A percentile compares a stretch with the other conserved stretches of the same genome.
These are phyloP conservation scores for Epizoanthus illoricatus DNA, from an alignment of 92 coral and sea anemone genomes.

Conservation along the genomic window DNA sequence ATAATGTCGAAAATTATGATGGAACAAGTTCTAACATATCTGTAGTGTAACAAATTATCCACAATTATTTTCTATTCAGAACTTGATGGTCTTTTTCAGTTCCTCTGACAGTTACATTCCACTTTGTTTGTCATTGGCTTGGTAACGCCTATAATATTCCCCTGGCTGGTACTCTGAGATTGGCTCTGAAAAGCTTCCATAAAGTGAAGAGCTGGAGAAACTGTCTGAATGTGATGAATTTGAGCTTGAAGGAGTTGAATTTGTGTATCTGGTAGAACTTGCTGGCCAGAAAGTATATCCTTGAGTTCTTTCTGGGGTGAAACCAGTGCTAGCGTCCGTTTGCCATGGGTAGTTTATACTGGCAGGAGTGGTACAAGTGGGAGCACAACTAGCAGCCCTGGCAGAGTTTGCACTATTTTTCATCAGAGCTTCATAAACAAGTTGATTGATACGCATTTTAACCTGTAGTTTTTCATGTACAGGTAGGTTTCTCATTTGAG, in stretches of 20 bases:
- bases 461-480: slow-evolving; percentile 22
- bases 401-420: slow-evolving; percentile 16
- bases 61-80: slow-evolving; percentile 18
- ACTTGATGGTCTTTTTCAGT: background rate
- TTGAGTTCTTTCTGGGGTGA: slow-evolving; percentile 39
- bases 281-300: slow-evolving; percentile 43
- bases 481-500: slow-evolving; percentile 23
- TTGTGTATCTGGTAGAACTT: slow-evolving; percentile 7
- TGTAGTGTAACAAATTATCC: slow-evolving; percentile 19
- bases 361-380: slow-evolving; percentile 10
- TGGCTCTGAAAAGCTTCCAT: slow-evolving; percentile 15
- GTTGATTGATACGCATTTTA: slow-evolving; percentile 28
- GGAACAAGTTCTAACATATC: slow-evolving; percentile 12
- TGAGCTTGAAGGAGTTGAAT: slow-evolving; percentile 24
- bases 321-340: background rate
- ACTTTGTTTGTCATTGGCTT: slow-evolving; percentile 16
- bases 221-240: background rate
- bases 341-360: slow-evolving; percentile 23
- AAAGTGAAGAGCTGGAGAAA: slow-evolving; percentile 5
- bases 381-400: slow-evolving; percentile 12
- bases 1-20: background rate
- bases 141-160: slow-evolving; percentile 14
- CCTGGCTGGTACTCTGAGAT: slow-evolving; percentile 5
- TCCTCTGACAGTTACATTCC: slow-evolving; percentile 14
- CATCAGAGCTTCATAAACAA: slow-evolving; percentile 29